Evolutionary conservation across 2,888 invertebrate genomes (phyloP).

Genomic region (Marronus borbonicus): DNA sequence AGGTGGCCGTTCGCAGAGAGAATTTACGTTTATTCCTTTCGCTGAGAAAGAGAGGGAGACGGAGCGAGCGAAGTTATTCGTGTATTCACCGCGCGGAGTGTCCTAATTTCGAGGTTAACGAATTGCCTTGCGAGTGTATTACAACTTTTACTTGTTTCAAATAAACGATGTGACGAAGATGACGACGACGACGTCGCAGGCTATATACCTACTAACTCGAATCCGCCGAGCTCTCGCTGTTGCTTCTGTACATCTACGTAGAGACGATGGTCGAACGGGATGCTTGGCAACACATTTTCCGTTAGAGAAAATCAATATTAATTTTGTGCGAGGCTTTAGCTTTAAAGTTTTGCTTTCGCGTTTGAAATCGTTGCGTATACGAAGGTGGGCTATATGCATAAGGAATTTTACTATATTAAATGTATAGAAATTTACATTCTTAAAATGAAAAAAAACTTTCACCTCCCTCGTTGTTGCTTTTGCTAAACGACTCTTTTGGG

Average conservation of each 20-base stretch:
- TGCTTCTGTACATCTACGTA: background rate
- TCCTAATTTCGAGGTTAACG: constrained; percentile 46
- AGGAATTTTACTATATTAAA: background rate
- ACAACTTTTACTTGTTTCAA: constrained; percentile 48
- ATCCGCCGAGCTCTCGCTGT: background rate
- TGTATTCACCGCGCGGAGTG: constrained; percentile 33
- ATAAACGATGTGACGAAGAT: constrained; percentile 43
- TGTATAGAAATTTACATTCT: background rate
- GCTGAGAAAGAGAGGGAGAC: constrained; percentile 1
- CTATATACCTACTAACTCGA: background rate
- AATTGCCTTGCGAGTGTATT: constrained; percentile 45
- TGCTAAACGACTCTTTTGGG: background rate
- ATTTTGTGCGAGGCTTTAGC: constrained; percentile 30
- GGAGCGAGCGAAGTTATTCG: constrained; percentile 32
- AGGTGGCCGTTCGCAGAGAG: constrained; percentile 31
- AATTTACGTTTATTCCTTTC: constrained; percentile 38
- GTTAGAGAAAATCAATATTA: constrained; percentile 44
- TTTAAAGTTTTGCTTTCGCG: constrained; percentile 28
- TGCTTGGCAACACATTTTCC: constrained; percentile 34
- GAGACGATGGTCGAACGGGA: constrained; percentile 5
- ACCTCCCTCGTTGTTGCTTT: constrained; percentile 27
- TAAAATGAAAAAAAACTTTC: constrained; percentile 19
- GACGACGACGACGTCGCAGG: constrained; percentile 10
- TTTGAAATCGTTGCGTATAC: constrained; percentile 10
- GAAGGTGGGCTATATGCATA: too few relatives aligned